Conservation (phyloP, 2,888 invertebrate species). For the Colletes collaris region DNA sequence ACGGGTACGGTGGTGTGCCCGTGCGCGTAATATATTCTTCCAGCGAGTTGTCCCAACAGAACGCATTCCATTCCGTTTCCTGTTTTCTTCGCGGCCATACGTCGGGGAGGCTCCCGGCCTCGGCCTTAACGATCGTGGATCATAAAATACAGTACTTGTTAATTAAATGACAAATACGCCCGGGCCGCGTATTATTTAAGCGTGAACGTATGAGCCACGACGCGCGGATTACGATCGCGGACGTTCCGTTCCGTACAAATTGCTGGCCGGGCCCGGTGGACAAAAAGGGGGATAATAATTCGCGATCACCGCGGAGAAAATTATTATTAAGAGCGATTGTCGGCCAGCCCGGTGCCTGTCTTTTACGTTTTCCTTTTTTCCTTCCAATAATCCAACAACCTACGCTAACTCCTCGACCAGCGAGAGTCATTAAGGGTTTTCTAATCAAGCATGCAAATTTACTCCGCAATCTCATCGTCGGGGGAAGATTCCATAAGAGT, state of each 20-base stretch:
- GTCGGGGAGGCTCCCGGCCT: neutral
- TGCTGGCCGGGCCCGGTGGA: slow-evolving; percentile 2
- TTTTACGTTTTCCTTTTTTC: neutral
- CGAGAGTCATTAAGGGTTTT: neutral
- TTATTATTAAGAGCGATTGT: slow-evolving; percentile 31
- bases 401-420: neutral
- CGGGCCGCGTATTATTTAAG: slow-evolving; percentile 42
- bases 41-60: slow-evolving; percentile 53
- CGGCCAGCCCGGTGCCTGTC: neutral
- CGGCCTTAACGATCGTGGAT: slow-evolving; percentile 46
- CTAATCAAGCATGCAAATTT: too few species aligned
- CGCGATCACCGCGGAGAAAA: slow-evolving; percentile 2
- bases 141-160: slow-evolving; percentile 50
- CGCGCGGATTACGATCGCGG: slow-evolving; percentile 37
- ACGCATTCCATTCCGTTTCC: slow-evolving; percentile 48
- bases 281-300: slow-evolving; percentile 29
- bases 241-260: slow-evolving; percentile 15
- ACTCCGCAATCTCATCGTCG: too few species aligned
- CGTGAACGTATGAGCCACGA: neutral
- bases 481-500: too few species aligned
- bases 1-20: slow-evolving; percentile 17
- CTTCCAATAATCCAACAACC: neutral
- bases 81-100: slow-evolving; percentile 53
- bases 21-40: slow-evolving; percentile 57
- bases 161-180: slow-evolving; percentile 59